phyloP scores from a whole-genome alignment of 2,888 invertebrate genomes.

The Latrodectus hesperus region DNA sequence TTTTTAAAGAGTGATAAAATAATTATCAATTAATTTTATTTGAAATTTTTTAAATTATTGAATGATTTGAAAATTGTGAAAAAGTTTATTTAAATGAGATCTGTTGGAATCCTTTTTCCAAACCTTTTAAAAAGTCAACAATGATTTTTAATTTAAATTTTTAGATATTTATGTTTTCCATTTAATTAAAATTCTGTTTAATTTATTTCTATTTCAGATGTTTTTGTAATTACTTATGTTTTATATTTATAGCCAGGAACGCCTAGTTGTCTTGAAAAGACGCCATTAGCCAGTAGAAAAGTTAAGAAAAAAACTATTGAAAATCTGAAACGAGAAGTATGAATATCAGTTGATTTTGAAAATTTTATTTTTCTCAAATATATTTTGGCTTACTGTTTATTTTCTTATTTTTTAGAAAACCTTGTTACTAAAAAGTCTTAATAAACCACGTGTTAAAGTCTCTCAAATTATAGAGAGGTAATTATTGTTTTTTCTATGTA shows the following conservation, averaged over 20 bases:
- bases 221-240: not conserved
- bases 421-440: constrained; percentile 84
- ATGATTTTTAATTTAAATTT: not conserved
- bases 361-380: not conserved
- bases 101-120: too few relatives aligned
- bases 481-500: constrained; percentile 63
- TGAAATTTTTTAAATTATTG: too few relatives aligned
- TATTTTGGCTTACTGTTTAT: not conserved
- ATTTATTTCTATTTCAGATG: too few relatives aligned
- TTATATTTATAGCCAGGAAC: constrained; percentile 81
- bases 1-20: too few relatives aligned
- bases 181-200: not conserved
- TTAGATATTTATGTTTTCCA: not conserved
- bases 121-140: too few relatives aligned
- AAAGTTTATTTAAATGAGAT: too few relatives aligned
- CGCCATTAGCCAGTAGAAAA: constrained; percentile 83
- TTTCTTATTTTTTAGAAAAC: constrained; percentile 73
- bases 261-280: constrained; percentile 88
- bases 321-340: constrained; percentile 87
- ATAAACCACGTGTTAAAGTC: constrained; percentile 92
- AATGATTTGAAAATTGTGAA: too few relatives aligned
- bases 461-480: constrained; percentile 91
- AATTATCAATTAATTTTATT: too few relatives aligned
- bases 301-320: constrained; percentile 81
- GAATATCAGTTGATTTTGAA: not conserved